Evolutionary conservation across 2,888 invertebrate species (phyloP).

Genomic region (Pseudococcus longispinus): DNA sequence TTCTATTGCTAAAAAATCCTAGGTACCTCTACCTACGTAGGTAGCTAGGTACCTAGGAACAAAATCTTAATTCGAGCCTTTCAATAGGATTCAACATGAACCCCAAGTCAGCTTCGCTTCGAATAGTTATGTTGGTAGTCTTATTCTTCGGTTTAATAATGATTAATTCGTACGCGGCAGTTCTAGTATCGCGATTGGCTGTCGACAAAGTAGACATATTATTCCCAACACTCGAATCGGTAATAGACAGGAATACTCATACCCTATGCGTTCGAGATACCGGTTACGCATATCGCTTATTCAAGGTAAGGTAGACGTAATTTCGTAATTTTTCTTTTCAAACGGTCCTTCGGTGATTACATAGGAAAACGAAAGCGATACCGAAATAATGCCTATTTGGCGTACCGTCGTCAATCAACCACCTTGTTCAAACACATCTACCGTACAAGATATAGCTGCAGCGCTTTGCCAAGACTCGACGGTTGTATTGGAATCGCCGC

Average conservation of each 20-base stretch:
- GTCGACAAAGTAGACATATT: constrained; percentile 57
- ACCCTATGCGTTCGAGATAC: constrained; percentile 57
- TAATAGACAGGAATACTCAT: constrained; percentile 53
- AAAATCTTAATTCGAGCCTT: too few relatives aligned
- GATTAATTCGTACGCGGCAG: constrained; percentile 58
- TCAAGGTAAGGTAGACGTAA: constrained; percentile 54
- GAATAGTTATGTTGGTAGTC: constrained; percentile 56
- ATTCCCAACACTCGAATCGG: constrained; percentile 57
- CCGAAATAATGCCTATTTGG: constrained; percentile 56
- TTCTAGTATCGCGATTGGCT: constrained; percentile 58
- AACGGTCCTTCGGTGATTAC: background rate
- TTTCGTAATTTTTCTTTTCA: background rate
- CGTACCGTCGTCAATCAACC: constrained; percentile 57
- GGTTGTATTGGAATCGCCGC: constrained; percentile 58
- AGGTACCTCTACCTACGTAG: too few relatives aligned
- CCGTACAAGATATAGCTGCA: constrained; percentile 52
- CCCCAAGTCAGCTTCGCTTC: constrained; percentile 54
- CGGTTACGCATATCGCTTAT: constrained; percentile 57
- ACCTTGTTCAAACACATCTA: constrained; percentile 56
- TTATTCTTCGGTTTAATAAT: constrained; percentile 58
- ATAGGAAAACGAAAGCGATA: constrained; percentile 58
- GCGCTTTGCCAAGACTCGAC: constrained; percentile 55
- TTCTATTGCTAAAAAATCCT: too few relatives aligned
- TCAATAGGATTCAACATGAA: constrained; percentile 49
- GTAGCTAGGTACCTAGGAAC: too few relatives aligned